phyloP scores from a whole-genome alignment of 2,113 vertebrate species.

The Chascanopsetta lugubris region DNA sequence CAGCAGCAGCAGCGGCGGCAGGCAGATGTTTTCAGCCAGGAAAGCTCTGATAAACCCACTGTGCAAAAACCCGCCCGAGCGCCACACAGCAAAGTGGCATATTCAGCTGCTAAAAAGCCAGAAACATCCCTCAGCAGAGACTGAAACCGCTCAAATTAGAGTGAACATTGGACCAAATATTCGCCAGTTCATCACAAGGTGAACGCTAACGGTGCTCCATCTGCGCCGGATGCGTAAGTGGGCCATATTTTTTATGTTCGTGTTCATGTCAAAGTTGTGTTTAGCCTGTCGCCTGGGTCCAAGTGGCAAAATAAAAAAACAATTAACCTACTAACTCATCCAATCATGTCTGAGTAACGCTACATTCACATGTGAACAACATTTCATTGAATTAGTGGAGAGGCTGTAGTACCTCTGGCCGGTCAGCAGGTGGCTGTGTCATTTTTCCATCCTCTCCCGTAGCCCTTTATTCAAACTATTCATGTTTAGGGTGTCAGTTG shows the following conservation, averaged over 20 bases:
- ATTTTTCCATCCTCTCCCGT: too few species aligned
- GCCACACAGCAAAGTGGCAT: not conserved
- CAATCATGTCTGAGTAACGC: too few species aligned
- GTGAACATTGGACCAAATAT: not conserved
- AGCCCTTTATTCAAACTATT: too few species aligned
- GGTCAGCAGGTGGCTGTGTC: too few species aligned
- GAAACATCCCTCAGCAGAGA: not conserved
- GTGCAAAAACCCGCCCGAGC: not conserved
- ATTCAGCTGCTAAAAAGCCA: slow-evolving; percentile 1
- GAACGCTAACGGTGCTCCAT: not conserved
- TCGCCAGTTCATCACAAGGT: not conserved
- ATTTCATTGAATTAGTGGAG: too few species aligned
- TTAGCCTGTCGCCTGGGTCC: too few species aligned
- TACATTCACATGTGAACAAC: too few species aligned
- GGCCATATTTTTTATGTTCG: not conserved
- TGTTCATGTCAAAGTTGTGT: not conserved
- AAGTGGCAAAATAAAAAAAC: not conserved
- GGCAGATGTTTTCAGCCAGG: slow-evolving; percentile 4
- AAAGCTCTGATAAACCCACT: slow-evolving; percentile 6
- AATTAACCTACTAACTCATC: not conserved
- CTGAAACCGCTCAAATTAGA: not conserved
- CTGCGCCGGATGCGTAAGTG: not conserved
- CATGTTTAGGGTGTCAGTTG: too few species aligned
- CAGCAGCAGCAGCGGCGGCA: slow-evolving; percentile 9
- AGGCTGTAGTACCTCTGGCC: too few species aligned